Percentiles rank a stretch among this genome's conserved stretches.
Evolutionary conservation across 2,113 vertebrate genomes (phyloP).

Genomic region (Excalfactoria chinensis): DNA sequence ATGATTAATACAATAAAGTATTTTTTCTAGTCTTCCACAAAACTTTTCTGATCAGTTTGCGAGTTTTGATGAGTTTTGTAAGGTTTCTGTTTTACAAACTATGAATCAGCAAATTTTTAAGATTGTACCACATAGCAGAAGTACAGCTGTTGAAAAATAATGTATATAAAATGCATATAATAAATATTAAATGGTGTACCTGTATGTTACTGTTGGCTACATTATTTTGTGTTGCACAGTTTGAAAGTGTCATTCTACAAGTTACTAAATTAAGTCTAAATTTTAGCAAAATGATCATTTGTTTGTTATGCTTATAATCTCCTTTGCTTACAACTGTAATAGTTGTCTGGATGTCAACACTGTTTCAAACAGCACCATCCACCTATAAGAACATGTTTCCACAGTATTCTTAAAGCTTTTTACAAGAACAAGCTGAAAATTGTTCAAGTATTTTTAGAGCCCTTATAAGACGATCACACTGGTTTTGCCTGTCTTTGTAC

Average conservation of each 20-base stretch:
- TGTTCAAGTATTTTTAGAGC: not conserved
- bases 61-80: conserved; percentile 97
- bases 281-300: conserved; percentile 65
- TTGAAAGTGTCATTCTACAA: conserved; percentile 77
- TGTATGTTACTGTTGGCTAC: conserved; percentile 87
- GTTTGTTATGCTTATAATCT: conserved; percentile 64
- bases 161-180: conserved; percentile 99
- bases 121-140: conserved; percentile 96
- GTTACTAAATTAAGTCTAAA: conserved; percentile 73
- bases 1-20: conserved; percentile 98
- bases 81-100: conserved; percentile 94
- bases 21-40: conserved; percentile 99
- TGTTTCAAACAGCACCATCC: conserved; percentile 50
- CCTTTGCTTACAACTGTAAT: conserved; percentile 68
- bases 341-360: conserved; percentile 61
- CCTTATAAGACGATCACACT: not conserved
- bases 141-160: conserved; percentile 92
- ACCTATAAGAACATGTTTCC: conserved; percentile 70
- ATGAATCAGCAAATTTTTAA: conserved; percentile 96
- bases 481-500: not conserved
- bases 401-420: not conserved
- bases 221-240: conserved; percentile 82
- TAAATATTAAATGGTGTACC: conserved; percentile 99
- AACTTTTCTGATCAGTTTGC: conserved; percentile 93
- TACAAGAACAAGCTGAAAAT: not conserved